These are phyloP conservation scores for Lutjanus erythropterus DNA, from an alignment of 2,113 vertebrate genomes.

Conservation along the genomic window DNA sequence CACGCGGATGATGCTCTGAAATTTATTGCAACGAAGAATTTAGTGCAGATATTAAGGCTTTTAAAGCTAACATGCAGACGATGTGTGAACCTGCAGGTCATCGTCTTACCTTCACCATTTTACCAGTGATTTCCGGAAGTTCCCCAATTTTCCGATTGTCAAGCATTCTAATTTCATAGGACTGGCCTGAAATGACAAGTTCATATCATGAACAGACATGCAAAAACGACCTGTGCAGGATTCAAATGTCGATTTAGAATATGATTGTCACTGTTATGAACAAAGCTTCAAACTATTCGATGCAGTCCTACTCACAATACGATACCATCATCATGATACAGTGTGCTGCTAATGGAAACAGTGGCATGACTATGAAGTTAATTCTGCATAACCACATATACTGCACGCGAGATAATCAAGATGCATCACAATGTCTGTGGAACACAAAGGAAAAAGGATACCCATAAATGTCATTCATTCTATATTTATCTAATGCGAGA, in stretches of 20 bases:
- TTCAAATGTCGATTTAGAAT: no score
- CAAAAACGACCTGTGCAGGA: no score
- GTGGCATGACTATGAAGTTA: background rate
- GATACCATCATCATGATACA: background rate
- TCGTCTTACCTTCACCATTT: constrained; percentile 94
- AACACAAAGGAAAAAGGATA: background rate
- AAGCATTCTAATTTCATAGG: constrained; percentile 98
- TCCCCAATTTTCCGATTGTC: constrained; percentile 98
- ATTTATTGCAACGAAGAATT: background rate
- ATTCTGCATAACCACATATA: background rate
- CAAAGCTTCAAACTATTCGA: no score
- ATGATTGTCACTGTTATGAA: no score
- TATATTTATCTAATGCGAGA: no score
- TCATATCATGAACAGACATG: background rate
- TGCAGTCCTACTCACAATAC: background rate
- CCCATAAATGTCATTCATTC: background rate
- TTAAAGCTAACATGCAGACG: background rate
- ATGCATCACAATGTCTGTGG: background rate
- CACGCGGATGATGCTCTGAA: constrained; percentile 96
- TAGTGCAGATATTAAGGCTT: background rate
- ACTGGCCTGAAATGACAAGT: constrained; percentile 89
- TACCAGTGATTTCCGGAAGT: constrained; percentile 95
- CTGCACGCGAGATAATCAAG: background rate
- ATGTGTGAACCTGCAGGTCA: background rate
- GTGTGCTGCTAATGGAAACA: background rate